Evolutionary conservation across 2,888 invertebrate genomes (phyloP).

Genomic region (Xestia xanthographa): DNA sequence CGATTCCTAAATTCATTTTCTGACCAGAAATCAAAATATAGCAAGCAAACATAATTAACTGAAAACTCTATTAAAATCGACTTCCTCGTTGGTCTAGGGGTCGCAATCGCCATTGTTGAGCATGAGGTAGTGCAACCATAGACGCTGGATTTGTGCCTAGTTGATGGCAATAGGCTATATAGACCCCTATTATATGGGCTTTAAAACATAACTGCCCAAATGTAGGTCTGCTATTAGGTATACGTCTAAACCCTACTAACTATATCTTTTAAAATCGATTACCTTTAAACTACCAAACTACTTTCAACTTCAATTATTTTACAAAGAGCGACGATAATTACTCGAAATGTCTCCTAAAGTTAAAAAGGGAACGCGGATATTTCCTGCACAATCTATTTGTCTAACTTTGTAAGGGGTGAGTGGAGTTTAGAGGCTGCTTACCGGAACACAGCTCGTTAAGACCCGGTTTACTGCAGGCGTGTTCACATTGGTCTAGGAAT

Average conservation of each 20-base stretch:
- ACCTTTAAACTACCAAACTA: neutral
- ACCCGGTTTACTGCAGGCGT: conserved; percentile 69
- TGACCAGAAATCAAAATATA: neutral
- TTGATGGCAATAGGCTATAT: neutral
- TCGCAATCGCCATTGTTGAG: too few species aligned
- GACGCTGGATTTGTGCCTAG: neutral
- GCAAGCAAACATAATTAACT: neutral
- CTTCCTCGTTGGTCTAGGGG: too few species aligned
- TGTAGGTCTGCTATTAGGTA: neutral
- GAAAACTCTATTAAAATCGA: conserved; percentile 3
- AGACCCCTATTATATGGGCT: neutral
- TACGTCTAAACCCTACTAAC: too few species aligned
- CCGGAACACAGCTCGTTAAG: conserved; percentile 76
- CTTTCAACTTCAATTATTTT: neutral
- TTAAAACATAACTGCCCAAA: neutral
- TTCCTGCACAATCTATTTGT: conserved; percentile 78
- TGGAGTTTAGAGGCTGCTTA: conserved; percentile 72
- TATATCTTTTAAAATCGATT: neutral
- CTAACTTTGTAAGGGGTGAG: conserved; percentile 72
- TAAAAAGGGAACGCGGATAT: conserved; percentile 66
- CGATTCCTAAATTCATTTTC: neutral
- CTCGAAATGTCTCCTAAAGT: conserved; percentile 59
- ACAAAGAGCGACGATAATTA: conserved; percentile 52
- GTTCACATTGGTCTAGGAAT: conserved; percentile 49
- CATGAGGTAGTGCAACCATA: too few species aligned